Evolutionary conservation across 2,888 invertebrate genomes (phyloP).

Genomic region (Brachypalpus laphriformis): DNA sequence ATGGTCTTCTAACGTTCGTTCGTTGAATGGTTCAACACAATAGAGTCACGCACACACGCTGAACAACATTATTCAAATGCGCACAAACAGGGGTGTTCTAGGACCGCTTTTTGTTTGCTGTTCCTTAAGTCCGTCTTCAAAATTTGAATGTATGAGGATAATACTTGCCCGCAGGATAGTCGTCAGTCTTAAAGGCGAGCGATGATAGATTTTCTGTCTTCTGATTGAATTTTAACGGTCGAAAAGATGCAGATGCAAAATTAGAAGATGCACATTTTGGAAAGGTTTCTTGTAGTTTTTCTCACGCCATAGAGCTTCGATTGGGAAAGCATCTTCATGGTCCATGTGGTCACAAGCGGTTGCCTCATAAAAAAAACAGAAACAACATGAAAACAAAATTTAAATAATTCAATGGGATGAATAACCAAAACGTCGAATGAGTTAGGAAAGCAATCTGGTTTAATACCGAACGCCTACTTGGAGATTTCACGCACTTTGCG

Average conservation of each 20-base stretch:
- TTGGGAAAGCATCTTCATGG: slow-evolving; percentile 47
- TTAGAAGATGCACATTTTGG: slow-evolving; percentile 50
- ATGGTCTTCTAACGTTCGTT: slow-evolving; percentile 77
- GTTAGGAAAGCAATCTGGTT: slow-evolving; percentile 28
- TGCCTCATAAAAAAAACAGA: slow-evolving; percentile 26
- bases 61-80: slow-evolving; percentile 59
- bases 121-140: slow-evolving; percentile 65
- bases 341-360: slow-evolving; percentile 28
- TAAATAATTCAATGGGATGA: slow-evolving; percentile 53
- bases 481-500: slow-evolving; percentile 56
- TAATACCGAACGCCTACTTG: slow-evolving; percentile 55
- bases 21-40: slow-evolving; percentile 72
- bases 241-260: slow-evolving; percentile 72
- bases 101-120: slow-evolving; percentile 25
- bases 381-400: slow-evolving; percentile 35
- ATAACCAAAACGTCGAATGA: slow-evolving; percentile 17
- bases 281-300: slow-evolving; percentile 45
- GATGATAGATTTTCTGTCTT: slow-evolving; percentile 63
- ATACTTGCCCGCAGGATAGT: slow-evolving; percentile 73
- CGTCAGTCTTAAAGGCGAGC: too few relatives aligned
- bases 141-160: slow-evolving; percentile 37
- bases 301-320: slow-evolving; percentile 61
- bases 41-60: slow-evolving; percentile 27
- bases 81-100: slow-evolving; percentile 63
- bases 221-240: slow-evolving; percentile 63